phyloP scores from a whole-genome alignment of 2,797 vertebrate species.

The Stomatorhinus walkeri region DNA sequence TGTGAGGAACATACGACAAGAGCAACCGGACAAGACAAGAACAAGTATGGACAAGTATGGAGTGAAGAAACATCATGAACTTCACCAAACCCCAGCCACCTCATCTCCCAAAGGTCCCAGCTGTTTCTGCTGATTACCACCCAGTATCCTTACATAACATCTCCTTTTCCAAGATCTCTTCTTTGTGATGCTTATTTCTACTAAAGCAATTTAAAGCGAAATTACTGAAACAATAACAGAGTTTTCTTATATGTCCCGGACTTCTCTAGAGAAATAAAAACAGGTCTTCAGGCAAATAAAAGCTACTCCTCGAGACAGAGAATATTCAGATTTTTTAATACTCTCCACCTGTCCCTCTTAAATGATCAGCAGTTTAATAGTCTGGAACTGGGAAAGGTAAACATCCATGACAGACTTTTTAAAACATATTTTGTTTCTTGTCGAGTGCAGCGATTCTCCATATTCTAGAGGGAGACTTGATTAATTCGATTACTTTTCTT shows the following conservation, averaged over 20 bases:
- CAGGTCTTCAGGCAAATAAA: not conserved
- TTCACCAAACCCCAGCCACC: not conserved
- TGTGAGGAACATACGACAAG: not conserved
- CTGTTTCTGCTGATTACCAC: not conserved
- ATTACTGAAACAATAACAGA: not conserved
- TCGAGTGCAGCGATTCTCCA: not conserved
- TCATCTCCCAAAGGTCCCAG: not conserved
- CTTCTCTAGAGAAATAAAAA: not conserved
- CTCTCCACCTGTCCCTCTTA: not conserved
- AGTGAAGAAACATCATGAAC: not conserved
- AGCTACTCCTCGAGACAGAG: not conserved
- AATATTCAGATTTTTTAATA: not conserved
- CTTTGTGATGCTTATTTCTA: not conserved
- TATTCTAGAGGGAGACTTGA: not conserved
- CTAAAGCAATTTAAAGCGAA: not conserved
- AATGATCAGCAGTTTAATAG: not conserved
- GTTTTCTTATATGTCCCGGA: not conserved
- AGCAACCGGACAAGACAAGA: not conserved
- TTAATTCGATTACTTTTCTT: not conserved
- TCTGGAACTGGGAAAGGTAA: not conserved
- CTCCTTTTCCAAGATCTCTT: not conserved
- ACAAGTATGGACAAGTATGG: not conserved
- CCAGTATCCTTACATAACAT: not conserved
- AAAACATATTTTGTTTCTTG: not conserved
- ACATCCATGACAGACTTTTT: not conserved